These are phyloP conservation scores for Hydrotaea cyrtoneurina DNA, from an alignment of 2,888 invertebrate genomes.

Conservation along the genomic window DNA sequence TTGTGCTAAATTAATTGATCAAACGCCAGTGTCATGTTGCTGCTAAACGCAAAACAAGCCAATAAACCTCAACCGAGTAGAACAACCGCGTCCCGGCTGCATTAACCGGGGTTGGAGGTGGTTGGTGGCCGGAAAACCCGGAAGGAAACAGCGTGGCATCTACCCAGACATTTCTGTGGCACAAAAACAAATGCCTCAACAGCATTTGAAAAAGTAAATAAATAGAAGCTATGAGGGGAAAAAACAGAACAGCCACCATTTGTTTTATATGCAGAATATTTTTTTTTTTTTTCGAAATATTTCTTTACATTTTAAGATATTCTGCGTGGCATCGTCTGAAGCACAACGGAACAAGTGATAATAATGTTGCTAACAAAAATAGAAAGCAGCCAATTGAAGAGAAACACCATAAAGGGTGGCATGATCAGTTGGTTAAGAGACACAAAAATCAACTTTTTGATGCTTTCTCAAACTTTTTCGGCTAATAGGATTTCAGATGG, in stretches of 20 bases:
- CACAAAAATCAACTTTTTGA: too few species aligned
- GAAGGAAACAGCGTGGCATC: neutral
- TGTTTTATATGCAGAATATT: constrained; percentile 5
- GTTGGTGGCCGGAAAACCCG: neutral
- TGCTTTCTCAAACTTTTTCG: too few species aligned
- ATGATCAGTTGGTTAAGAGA: too few species aligned
- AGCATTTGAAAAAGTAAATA: neutral
- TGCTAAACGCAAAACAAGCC: constrained; percentile 42
- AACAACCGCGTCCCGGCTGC: neutral
- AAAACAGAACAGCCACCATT: constrained; percentile 6
- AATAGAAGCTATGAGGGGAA: neutral
- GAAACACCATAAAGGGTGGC: neutral
- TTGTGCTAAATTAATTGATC: constrained; percentile 54
- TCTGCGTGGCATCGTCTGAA: neutral
- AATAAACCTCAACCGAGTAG: neutral
- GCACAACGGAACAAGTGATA: neutral
- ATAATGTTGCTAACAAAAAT: neutral
- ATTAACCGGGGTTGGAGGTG: too few species aligned
- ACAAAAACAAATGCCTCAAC: neutral
- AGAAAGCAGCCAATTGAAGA: neutral
- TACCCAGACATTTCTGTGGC: neutral
- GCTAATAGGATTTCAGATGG: too few species aligned
- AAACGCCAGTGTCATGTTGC: constrained; percentile 61
- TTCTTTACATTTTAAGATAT: neutral
- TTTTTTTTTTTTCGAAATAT: neutral